These are phyloP conservation scores for Sesia apiformis DNA, from an alignment of 2,888 invertebrate species.

Conservation along the genomic window DNA sequence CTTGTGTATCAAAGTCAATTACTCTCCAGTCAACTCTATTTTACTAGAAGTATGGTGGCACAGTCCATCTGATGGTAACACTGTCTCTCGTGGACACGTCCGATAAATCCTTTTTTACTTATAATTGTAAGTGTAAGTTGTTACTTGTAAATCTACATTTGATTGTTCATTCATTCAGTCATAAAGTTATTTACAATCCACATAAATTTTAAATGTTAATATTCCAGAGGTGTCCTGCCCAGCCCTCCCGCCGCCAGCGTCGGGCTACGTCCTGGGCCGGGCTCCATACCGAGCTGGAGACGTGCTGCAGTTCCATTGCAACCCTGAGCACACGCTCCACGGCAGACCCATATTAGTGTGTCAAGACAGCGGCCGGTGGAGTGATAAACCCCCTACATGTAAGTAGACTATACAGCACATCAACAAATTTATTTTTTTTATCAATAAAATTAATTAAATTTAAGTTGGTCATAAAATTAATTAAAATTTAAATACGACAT, in stretches of 20 bases:
- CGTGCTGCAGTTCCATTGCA: slow-evolving; percentile 90
- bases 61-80: too few relatives aligned
- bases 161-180: too few relatives aligned
- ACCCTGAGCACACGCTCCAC: slow-evolving; percentile 91
- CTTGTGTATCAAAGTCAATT: background rate
- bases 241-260: slow-evolving; percentile 81
- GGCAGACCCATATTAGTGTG: slow-evolving; percentile 93
- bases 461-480: too few relatives aligned
- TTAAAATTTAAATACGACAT: too few relatives aligned
- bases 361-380: slow-evolving; percentile 91
- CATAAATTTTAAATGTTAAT: too few relatives aligned
- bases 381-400: slow-evolving; percentile 89
- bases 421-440: too few relatives aligned
- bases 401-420: slow-evolving; percentile 26
- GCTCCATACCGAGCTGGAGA: slow-evolving; percentile 89
- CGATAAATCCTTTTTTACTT: background rate
- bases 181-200: too few relatives aligned
- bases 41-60: too few relatives aligned
- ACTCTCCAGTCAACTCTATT: too few relatives aligned
- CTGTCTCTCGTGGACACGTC: too few relatives aligned
- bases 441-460: too few relatives aligned
- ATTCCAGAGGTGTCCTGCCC: slow-evolving; percentile 85
- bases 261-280: slow-evolving; percentile 85
- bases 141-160: too few relatives aligned
- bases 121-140: background rate